Conservation (phyloP, 2,888 invertebrate genomes). For the Plagodis dolabraria region DNA sequence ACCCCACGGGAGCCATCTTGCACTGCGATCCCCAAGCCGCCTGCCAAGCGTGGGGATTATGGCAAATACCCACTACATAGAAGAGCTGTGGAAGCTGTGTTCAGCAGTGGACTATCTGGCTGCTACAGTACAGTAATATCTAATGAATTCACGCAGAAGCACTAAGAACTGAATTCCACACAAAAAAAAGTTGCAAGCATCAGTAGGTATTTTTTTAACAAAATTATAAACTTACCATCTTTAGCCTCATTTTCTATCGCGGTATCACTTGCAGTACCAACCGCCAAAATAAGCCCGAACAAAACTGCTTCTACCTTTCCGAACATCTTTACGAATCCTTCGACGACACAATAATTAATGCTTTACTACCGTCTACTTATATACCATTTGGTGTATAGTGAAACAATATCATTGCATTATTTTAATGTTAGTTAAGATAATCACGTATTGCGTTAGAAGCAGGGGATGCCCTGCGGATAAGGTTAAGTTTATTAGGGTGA, state of each 20-base stretch:
- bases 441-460: background rate
- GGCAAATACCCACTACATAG: no score
- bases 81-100: no score
- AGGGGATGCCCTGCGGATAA: background rate
- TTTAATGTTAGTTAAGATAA: background rate
- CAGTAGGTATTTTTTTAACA: no score
- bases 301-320: background rate
- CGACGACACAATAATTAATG: background rate
- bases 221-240: background rate
- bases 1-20: no score
- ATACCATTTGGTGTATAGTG: background rate
- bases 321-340: background rate
- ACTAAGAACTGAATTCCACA: no score
- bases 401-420: constrained; percentile 1
- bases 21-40: no score
- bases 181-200: no score
- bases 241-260: background rate
- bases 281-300: background rate
- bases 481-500: background rate
- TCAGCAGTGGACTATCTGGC: no score
- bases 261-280: background rate
- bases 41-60: no score
- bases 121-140: no score
- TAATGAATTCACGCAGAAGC: no score
- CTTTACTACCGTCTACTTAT: background rate